Percentiles rank a stretch among this genome's conserved stretches.
phyloP scores from a whole-genome alignment of 2,888 invertebrate genomes.

The Athalia rosae region DNA sequence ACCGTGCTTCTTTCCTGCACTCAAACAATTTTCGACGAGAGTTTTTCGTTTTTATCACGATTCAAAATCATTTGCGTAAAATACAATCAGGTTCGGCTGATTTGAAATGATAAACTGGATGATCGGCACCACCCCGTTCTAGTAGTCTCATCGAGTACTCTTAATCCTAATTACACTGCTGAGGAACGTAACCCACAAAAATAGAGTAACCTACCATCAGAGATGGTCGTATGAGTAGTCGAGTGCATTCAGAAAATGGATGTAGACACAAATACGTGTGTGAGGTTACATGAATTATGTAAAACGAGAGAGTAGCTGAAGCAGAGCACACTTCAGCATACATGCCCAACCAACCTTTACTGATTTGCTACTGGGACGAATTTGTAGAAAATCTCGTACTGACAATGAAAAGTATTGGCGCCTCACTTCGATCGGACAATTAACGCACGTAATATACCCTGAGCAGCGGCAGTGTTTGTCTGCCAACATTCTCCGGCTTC shows the following conservation, averaged over 20 bases:
- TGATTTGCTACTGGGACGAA: background rate
- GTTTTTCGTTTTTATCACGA: too few species aligned
- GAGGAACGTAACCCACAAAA: slow-evolving; percentile 49
- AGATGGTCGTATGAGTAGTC: slow-evolving; percentile 49
- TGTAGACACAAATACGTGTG: background rate
- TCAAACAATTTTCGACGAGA: too few species aligned
- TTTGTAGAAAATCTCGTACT: too few species aligned
- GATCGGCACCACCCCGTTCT: background rate
- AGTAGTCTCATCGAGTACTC: slow-evolving; percentile 50
- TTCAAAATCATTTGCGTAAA: too few species aligned
- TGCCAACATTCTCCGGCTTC: too few species aligned
- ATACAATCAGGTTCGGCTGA: too few species aligned
- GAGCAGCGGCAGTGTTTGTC: too few species aligned
- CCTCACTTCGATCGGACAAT: too few species aligned
- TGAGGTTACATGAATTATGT: slow-evolving; percentile 41
- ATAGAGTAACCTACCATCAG: slow-evolving; percentile 53
- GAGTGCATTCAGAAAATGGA: slow-evolving; percentile 11
- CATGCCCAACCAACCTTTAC: background rate
- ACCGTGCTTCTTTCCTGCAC: too few species aligned
- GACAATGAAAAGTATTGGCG: too few species aligned
- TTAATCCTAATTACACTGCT: slow-evolving; percentile 64
- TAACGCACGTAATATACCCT: too few species aligned
- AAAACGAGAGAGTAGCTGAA: slow-evolving; percentile 32
- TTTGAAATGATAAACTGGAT: too few species aligned
- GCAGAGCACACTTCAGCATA: slow-evolving; percentile 4